phyloP scores from a whole-genome alignment of 2,113 vertebrate genomes.

The Melanotaenia duboulayi region DNA sequence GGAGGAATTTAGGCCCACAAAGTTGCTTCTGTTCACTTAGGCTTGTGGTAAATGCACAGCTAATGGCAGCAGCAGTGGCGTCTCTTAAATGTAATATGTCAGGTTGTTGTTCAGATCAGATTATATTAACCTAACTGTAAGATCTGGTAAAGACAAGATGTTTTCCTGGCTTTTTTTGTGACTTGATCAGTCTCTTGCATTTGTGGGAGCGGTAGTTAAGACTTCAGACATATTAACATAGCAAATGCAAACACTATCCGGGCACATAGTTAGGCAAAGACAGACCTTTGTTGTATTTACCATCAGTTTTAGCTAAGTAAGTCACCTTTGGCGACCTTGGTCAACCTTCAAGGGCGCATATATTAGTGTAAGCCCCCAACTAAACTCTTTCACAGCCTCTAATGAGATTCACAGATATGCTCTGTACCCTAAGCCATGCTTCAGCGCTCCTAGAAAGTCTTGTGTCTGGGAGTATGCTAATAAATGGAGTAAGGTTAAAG shows the following conservation, averaged over 20 bases:
- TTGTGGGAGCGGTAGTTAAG: no score
- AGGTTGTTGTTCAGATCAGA: no score
- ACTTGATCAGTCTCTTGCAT: no score
- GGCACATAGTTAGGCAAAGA: constrained; percentile 4
- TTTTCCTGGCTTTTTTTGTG: no score
- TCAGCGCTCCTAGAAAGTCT: constrained; percentile 20
- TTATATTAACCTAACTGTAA: no score
- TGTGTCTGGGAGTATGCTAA: not conserved
- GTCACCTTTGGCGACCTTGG: constrained; percentile 38
- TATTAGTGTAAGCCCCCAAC: constrained; percentile 68
- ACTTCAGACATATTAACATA: not conserved
- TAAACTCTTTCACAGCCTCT: constrained; percentile 72
- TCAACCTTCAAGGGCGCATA: constrained; percentile 52
- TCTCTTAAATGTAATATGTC: no score
- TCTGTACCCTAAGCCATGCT: constrained; percentile 56
- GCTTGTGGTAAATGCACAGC: no score
- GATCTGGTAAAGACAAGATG: no score
- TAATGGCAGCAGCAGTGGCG: no score
- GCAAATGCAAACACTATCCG: not conserved
- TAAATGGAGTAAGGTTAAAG: not conserved
- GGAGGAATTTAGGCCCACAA: no score
- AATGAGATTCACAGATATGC: constrained; percentile 69
- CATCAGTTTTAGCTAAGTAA: constrained; percentile 51
- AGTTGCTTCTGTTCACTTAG: no score
- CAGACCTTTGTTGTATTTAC: constrained; percentile 35